These are phyloP conservation scores for Trematomus bernacchii DNA, from an alignment of 2,797 vertebrate species.

Conservation along the genomic window DNA sequence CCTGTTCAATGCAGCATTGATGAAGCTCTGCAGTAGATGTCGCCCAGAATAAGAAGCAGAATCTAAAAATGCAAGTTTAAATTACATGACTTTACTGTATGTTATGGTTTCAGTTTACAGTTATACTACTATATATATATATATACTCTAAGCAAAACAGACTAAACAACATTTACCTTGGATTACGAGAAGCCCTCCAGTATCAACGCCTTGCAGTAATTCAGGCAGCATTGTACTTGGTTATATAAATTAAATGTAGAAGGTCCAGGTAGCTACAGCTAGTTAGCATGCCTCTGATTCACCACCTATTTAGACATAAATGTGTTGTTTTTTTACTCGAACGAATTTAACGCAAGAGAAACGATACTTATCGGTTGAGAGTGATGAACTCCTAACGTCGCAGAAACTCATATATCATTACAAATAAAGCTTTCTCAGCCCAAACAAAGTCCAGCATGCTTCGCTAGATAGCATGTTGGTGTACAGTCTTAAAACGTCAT, in stretches of 20 bases:
- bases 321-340: rapidly evolving
- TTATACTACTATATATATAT: no score
- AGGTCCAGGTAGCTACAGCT: conserved; percentile 44
- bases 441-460: neutral
- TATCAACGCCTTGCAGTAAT: conserved; percentile 77
- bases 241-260: neutral
- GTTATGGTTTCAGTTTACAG: neutral
- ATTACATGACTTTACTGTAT: conserved; percentile 2
- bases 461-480: conserved; percentile 35
- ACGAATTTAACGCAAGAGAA: neutral
- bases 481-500: conserved; percentile 40
- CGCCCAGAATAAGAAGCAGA: conserved; percentile 76
- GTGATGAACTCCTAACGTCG: neutral
- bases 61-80: conserved; percentile 72
- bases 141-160: neutral
- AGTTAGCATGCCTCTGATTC: conserved; percentile 54
- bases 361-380: rapidly evolving
- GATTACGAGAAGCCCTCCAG: conserved; percentile 81
- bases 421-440: neutral
- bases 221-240: conserved; percentile 79
- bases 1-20: conserved; percentile 81
- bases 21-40: conserved; percentile 82
- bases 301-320: neutral
- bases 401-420: neutral
- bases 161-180: conserved; percentile 68